Base-by-base conservation (phyloP, 2,797 vertebrate species). In the Menidia menidia region DNA sequence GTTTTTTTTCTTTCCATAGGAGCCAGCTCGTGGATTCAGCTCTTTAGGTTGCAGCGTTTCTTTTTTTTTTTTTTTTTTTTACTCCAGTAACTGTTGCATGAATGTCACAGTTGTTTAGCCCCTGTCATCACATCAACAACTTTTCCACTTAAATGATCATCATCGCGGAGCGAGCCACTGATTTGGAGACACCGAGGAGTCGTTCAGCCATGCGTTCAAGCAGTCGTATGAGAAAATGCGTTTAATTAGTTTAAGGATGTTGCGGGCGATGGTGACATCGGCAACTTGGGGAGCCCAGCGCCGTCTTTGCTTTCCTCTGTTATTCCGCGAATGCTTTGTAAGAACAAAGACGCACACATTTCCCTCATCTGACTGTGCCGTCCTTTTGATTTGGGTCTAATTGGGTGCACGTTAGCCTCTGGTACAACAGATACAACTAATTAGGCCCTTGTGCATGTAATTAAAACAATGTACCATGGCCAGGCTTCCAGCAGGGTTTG, bases 351-450 rank as follows among this genome's bases (percentile, higher is more conserved):
- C 4, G 3, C n/a, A 0, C 67, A 50, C 50, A 62, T 81, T 78
- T 55, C 52, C 63, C 68, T 60, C 44, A 31, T 78, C 68, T 83
- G 68, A 77, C 71, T 83, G 73, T 80, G 80, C 66, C 48, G 77
- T 83, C 85, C 90, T 91, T 92, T 92, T 93, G 89, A 93, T 94
- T 92, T 66, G 42, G 73, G 77, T 87, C 84, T 94, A 94, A 94
- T 94, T 93, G 90, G 89, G 81, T 90, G 84, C 74, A 85, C 80
- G 87, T 88, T 92, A 87, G 92, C 93, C 92, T 88, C 90, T 90
- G 89, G 92, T 92, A 89, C 79, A 88, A 87, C 83, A 86, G 90
- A 93, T 93, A 90, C 71, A 88, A 88, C 93, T 94, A 94, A 95
- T 94, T 94, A 95, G 92, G 84, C 82, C 87, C 87, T 85, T 83